These are phyloP conservation scores for Mola mola DNA, from an alignment of 2,113 vertebrate species.

Conservation along the genomic window DNA sequence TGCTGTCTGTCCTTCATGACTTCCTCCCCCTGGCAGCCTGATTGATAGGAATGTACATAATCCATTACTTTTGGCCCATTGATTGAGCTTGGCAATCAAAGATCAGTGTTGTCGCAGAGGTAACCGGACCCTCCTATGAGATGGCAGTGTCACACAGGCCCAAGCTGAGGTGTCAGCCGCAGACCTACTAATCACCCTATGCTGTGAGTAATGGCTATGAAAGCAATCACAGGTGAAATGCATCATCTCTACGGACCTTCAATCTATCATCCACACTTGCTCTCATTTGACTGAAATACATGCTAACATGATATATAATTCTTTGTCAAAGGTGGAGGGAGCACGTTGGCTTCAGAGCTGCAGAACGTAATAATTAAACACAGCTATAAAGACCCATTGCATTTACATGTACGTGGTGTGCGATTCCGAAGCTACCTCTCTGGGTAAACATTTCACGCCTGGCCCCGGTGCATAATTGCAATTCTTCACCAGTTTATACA, in stretches of 20 bases:
- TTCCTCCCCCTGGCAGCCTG: conserved; percentile 17
- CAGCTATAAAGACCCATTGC: conserved; percentile 52
- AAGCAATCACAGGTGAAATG: conserved; percentile 76
- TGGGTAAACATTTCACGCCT: conserved; percentile 50
- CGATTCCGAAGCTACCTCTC: conserved; percentile 30
- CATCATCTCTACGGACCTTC: conserved; percentile 70
- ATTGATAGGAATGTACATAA: conserved; percentile 60
- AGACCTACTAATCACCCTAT: conserved; percentile 68
- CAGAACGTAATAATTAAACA: conserved; percentile 72
- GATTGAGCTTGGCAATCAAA: conserved; percentile 61
- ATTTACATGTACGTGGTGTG: conserved; percentile 56
- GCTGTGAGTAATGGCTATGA: conserved; percentile 72
- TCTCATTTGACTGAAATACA: conserved; percentile 75
- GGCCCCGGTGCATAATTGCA: conserved; percentile 59
- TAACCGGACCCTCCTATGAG: conserved; percentile 61
- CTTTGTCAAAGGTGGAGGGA: conserved; percentile 63
- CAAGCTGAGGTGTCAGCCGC: conserved; percentile 60
- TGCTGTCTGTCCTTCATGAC: conserved; percentile 36
- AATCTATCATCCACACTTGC: conserved; percentile 69
- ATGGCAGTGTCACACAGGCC: conserved; percentile 37
- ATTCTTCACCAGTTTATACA: conserved; percentile 48
- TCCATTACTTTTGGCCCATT: conserved; percentile 64
- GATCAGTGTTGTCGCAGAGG: conserved; percentile 51
- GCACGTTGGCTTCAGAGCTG: conserved; percentile 30
- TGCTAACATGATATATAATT: conserved; percentile 70